Conservation (phyloP, 2,888 invertebrate genomes). For the Amorpha juglandis region DNA sequence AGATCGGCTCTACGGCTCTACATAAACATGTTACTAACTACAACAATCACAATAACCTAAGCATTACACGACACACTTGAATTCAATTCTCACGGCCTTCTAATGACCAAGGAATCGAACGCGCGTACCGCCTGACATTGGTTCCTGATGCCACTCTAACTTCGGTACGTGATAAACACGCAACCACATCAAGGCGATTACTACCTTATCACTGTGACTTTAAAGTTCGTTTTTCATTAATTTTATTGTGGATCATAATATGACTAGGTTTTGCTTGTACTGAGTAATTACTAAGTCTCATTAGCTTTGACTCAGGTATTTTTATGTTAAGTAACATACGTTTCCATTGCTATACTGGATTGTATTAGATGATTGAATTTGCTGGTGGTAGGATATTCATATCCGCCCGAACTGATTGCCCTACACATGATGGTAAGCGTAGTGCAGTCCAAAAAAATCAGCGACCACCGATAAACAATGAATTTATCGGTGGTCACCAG, state of each 20-base stretch:
- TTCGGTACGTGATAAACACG: not conserved
- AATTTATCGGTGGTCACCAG: too few species aligned
- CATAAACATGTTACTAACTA: not conserved
- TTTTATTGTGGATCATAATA: not conserved
- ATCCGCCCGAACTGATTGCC: too few species aligned
- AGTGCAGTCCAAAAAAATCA: too few species aligned
- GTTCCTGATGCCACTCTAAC: not conserved
- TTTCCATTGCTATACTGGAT: not conserved
- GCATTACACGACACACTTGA: conserved; percentile 12
- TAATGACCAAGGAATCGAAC: conserved; percentile 19
- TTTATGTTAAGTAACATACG: conserved; percentile 8
- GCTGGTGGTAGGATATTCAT: too few species aligned
- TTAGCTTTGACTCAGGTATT: conserved; percentile 10
- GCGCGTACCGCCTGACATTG: conserved; percentile 21
- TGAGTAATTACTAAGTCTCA: conserved; percentile 3
- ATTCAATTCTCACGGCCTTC: conserved; percentile 19
- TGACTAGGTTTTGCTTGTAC: not conserved
- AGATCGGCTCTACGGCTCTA: too few species aligned
- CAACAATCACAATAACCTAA: conserved; percentile 4
- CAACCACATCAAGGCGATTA: not conserved
- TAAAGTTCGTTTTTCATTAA: not conserved
- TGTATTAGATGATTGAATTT: too few species aligned
- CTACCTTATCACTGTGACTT: not conserved
- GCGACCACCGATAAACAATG: too few species aligned
- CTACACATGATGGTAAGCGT: too few species aligned